phyloP scores from a whole-genome alignment of 2,797 vertebrate genomes.

The Micropoecilia bifurca region DNA sequence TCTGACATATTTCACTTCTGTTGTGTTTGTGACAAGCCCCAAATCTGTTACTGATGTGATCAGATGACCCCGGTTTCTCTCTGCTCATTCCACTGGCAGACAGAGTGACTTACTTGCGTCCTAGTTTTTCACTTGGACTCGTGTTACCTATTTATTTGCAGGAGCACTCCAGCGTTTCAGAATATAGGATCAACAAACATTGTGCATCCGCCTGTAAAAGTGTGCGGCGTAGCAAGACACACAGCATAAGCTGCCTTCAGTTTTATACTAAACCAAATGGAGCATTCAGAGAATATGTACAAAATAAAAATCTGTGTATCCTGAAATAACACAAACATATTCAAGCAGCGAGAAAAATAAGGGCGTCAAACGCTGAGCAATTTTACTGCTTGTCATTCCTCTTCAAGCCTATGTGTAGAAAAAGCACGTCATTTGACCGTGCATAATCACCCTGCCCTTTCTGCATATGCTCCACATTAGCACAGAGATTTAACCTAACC shows the following conservation, averaged over 20 bases:
- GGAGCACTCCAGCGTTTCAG: background rate
- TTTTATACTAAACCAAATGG: conserved; percentile 28
- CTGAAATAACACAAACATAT: conserved; percentile 23
- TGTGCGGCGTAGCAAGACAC: background rate
- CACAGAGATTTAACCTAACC: conserved; percentile 51
- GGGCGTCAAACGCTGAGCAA: conserved; percentile 2
- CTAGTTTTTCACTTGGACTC: conserved; percentile 16
- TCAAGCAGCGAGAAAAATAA: conserved; percentile 15
- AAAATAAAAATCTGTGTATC: conserved; percentile 7
- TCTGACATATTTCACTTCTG: conserved; percentile 53
- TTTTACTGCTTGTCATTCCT: conserved; percentile 35
- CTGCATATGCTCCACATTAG: conserved; percentile 66
- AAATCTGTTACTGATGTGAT: conserved; percentile 38
- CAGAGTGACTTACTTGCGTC: conserved; percentile 29
- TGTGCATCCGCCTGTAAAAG: background rate
- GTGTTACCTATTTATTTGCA: conserved; percentile 30
- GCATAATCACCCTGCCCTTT: conserved; percentile 55
- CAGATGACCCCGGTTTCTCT: conserved; percentile 48
- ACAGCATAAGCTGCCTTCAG: background rate
- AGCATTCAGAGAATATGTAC: conserved; percentile 8
- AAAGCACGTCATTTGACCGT: conserved; percentile 46
- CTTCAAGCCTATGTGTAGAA: conserved; percentile 20
- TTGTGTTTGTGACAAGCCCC: conserved; percentile 45
- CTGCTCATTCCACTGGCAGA: conserved; percentile 37
- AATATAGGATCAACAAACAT: background rate